These are phyloP conservation scores for Hozukius guyotensis DNA, from an alignment of 2,797 vertebrate genomes.

Conservation along the genomic window DNA sequence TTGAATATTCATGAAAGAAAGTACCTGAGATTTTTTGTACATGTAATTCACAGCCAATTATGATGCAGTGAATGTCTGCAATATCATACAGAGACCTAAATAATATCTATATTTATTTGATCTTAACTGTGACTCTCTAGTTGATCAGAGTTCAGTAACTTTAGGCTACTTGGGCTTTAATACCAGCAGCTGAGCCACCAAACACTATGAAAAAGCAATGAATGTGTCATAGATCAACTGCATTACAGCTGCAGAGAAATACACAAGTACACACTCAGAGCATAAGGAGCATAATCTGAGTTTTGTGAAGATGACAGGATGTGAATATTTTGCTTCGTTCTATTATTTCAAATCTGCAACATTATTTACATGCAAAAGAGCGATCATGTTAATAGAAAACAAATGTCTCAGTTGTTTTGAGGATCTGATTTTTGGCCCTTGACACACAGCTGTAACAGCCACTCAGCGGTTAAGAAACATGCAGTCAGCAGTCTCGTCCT, in stretches of 20 bases:
- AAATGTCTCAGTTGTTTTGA: neutral
- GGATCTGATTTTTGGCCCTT: neutral
- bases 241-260: neutral
- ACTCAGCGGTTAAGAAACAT: constrained; percentile 15
- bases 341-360: neutral
- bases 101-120: neutral
- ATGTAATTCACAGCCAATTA: neutral
- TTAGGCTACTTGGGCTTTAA: neutral
- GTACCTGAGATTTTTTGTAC: neutral
- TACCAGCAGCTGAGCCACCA: neutral
- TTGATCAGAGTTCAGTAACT: neutral
- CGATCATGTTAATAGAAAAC: constrained; percentile 5
- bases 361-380: neutral
- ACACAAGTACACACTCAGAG: too few relatives aligned
- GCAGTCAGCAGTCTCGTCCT: constrained; percentile 16
- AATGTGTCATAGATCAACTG: neutral
- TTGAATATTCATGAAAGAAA: neutral
- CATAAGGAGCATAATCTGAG: too few relatives aligned
- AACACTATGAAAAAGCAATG: neutral
- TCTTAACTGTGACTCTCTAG: neutral
- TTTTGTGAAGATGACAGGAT: neutral
- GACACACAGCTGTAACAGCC: neutral
- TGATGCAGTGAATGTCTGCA: neutral
- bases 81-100: neutral
- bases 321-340: neutral